These are phyloP conservation scores for Stylophora pistillata DNA, from an alignment of 64 coral and sea anemone genomes.

Conservation along the genomic window DNA sequence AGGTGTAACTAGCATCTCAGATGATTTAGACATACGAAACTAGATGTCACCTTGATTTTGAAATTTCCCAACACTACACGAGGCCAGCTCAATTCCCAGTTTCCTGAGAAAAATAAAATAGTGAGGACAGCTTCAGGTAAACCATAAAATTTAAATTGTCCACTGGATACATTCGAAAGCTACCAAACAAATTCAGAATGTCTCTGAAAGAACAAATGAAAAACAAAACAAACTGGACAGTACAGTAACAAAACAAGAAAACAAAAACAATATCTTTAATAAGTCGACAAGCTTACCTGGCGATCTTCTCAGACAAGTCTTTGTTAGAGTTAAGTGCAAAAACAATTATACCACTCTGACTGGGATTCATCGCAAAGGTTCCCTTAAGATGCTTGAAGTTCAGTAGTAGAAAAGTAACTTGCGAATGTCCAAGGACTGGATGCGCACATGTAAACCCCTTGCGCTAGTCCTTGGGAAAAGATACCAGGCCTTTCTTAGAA, in stretches of 20 bases:
- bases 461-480: not conserved
- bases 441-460: not conserved
- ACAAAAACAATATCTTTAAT: not conserved
- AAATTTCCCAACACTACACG: conserved; percentile 72
- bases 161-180: not conserved
- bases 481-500: not conserved
- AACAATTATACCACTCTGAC: conserved; percentile 78
- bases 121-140: not conserved
- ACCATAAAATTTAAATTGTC: not conserved
- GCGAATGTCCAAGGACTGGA: not conserved
- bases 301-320: conserved; percentile 88
- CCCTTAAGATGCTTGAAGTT: not conserved
- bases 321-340: conserved; percentile 89
- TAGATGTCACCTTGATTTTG: conserved; percentile 69
- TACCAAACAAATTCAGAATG: not conserved
- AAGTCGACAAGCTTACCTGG: conserved; percentile 53
- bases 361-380: conserved; percentile 20
- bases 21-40: too few species aligned
- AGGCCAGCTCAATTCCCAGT: conserved; percentile 76
- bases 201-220: not conserved
- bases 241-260: too few species aligned
- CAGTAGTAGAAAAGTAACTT: not conserved
- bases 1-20: too few species aligned
- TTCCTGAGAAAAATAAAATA: conserved; percentile 44
- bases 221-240: too few species aligned